A percentile compares a stretch with the other conserved stretches of the same genome.
These are phyloP conservation scores for Jacana jacana DNA, from an alignment of 2,113 vertebrate species.

Conservation along the genomic window DNA sequence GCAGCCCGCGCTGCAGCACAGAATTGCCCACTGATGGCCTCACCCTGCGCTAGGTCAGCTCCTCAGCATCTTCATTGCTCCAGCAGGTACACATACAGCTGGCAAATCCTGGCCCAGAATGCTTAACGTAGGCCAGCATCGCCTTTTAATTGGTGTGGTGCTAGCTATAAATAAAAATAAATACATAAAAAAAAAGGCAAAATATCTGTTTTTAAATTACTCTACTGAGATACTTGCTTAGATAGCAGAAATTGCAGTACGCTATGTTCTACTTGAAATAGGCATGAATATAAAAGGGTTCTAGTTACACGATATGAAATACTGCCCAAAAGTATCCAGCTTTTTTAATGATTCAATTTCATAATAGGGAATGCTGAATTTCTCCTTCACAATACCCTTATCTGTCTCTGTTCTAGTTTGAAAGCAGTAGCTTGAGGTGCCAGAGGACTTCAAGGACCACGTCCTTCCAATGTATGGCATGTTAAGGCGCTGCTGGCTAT, in stretches of 20 bases:
- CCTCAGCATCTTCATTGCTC: not conserved
- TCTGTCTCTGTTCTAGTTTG: not conserved
- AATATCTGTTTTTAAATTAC: not conserved
- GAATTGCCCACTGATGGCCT: not conserved
- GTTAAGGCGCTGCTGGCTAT: not conserved
- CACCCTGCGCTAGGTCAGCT: not conserved
- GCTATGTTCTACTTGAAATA: not conserved
- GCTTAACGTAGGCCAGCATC: not conserved
- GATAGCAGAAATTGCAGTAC: slow-evolving; percentile 7
- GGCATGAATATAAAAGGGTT: not conserved
- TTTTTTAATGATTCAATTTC: not conserved
- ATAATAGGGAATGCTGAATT: not conserved
- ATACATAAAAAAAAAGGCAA: not conserved
- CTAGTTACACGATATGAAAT: not conserved
- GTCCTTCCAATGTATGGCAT: not conserved
- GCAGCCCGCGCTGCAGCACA: not conserved
- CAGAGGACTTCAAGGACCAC: slow-evolving; percentile 7
- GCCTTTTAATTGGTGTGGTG: not conserved
- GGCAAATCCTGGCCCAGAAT: not conserved
- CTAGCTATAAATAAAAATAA: not conserved
- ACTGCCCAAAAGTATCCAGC: not conserved
- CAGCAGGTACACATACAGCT: not conserved
- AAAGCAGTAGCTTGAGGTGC: not conserved
- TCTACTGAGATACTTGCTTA: not conserved
- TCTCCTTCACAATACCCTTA: slow-evolving; percentile 39